Evolutionary conservation across 92 coral and sea anemone species (phyloP), one percentile per base, ranked within the genome.

Genomic region (Parazoanthus atlanticus): DNA sequence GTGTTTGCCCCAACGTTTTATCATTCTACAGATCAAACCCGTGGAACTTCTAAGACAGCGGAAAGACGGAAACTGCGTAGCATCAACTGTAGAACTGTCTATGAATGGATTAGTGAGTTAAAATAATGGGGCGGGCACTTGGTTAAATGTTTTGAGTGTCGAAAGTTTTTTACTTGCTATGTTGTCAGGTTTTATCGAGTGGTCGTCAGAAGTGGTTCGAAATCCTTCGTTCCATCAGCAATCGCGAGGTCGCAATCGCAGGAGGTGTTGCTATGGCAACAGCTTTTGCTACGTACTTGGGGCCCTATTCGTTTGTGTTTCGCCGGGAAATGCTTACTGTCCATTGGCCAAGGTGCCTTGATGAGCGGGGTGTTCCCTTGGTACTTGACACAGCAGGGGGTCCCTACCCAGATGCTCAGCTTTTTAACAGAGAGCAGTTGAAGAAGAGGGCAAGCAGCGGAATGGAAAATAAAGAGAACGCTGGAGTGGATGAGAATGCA

Each of bases 261-360:
- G 99, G 99, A 80, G 98, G 97, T 12, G 97, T 95, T 40, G 98
- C 97, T 92, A 94, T 97, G 78, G 99, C 99, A 15, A 91, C 99
- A 72, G 99, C 99, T 33, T 97, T 95, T 80, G 96, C 98, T 74
- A 93, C 99, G 30, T 97, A 97, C 93, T 89, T 97, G 46, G 99
- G 99, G 25, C 99, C 99, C n/a, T 97, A 97, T 84, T 86, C 92
- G 61, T 96, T 94, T 84, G 81, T 90, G n/a, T 97, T 97, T 86
- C 93, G 99, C 78, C 98, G 96, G 36, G 92, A 91, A 71, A 97
- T 97, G 98, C 92, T 97, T 86, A 93, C 98, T 21, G 90, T 91
- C 40, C 95, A 95, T 79, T 97, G 99, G 99, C 98, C 97, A 30
- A 89, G 78, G 78, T 97, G 99, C 81, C 91, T 97, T 66, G 94